Evolutionary conservation across 2,113 vertebrate genomes (phyloP).

Genomic region (Columba livia): DNA sequence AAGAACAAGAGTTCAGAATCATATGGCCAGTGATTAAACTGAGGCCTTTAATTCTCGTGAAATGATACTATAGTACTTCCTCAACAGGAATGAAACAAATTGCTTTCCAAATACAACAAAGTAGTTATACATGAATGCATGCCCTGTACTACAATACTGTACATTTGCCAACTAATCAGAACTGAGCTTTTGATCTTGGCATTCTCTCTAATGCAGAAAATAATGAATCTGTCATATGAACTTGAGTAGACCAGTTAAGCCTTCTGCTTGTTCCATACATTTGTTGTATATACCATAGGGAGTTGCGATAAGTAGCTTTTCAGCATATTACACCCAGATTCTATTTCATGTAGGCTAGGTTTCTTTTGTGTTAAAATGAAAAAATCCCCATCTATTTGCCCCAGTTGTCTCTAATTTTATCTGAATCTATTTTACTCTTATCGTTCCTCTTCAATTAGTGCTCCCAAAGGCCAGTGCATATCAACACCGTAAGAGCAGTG

Average conservation of each 20-base stretch:
- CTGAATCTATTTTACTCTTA: slow-evolving; percentile 27
- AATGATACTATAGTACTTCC: background rate
- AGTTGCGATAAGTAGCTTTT: slow-evolving; percentile 52
- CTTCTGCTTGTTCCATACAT: slow-evolving; percentile 7
- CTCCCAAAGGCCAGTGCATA: slow-evolving; percentile 22
- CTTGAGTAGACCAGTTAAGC: background rate
- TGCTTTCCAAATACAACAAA: background rate
- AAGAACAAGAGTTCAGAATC: background rate
- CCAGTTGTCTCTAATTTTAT: slow-evolving; percentile 56
- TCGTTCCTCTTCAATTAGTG: slow-evolving; percentile 28
- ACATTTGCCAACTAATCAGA: slow-evolving; percentile 24
- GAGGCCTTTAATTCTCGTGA: slow-evolving; percentile 13
- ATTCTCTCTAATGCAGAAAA: slow-evolving; percentile 32
- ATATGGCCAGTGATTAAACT: background rate
- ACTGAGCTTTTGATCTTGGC: slow-evolving; percentile 23
- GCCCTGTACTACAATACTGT: background rate
- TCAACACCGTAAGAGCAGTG: background rate
- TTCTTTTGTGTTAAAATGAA: slow-evolving; percentile 62
- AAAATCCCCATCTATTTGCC: slow-evolving; percentile 35
- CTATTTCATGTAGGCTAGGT: slow-evolving; percentile 45
- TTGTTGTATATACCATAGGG: slow-evolving; percentile 34
- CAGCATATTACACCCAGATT: slow-evolving; percentile 60
- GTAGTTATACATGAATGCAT: background rate
- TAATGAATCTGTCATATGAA: slow-evolving; percentile 35
- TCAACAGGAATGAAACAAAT: slow-evolving; percentile 24